Percentiles rank a stretch among this genome's conserved stretches.
phyloP scores from a whole-genome alignment of 2,888 invertebrate species.

The Camptogramma bilineatum region DNA sequence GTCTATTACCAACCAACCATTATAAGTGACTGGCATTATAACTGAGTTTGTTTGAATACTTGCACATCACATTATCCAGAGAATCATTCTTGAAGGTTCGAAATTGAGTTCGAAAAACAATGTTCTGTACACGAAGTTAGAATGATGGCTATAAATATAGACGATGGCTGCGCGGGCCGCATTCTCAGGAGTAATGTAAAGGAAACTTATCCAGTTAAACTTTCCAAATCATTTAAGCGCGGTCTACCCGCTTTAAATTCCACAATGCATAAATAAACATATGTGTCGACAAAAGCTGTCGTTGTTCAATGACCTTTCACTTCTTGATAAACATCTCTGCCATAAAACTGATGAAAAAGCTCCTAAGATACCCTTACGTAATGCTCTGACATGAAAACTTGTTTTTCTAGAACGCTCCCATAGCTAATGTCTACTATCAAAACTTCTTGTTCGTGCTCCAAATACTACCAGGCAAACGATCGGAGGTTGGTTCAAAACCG shows the following conservation, averaged over 20 bases:
- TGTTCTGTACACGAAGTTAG: conserved; percentile 48
- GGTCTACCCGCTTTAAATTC: conserved; percentile 48
- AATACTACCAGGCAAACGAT: conserved; percentile 48
- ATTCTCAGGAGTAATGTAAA: conserved; percentile 59
- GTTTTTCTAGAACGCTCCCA: conserved; percentile 28
- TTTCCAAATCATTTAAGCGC: conserved; percentile 56
- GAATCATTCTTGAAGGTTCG: conserved; percentile 49
- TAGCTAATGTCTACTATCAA: conserved; percentile 52
- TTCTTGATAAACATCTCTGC: conserved; percentile 32
- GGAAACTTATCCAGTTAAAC: conserved; percentile 71
- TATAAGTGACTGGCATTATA: conserved; percentile 8
- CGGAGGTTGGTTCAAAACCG: conserved; percentile 27
- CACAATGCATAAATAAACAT: conserved; percentile 39
- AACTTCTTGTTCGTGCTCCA: conserved; percentile 54
- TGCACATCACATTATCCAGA: conserved; percentile 40
- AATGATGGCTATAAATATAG: conserved; percentile 50
- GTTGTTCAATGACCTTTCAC: conserved; percentile 8
- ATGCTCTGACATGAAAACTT: conserved; percentile 42
- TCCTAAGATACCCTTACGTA: conserved; percentile 39
- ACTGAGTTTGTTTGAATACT: conserved; percentile 29
- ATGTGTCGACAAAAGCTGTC: conserved; percentile 15
- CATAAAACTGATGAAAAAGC: conserved; percentile 32
- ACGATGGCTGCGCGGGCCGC: conserved; percentile 49
- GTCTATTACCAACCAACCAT: no score
- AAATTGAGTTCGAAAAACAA: conserved; percentile 52